phyloP scores from a whole-genome alignment of 2,797 vertebrate genomes.

The Enteromius trimaculatus region DNA sequence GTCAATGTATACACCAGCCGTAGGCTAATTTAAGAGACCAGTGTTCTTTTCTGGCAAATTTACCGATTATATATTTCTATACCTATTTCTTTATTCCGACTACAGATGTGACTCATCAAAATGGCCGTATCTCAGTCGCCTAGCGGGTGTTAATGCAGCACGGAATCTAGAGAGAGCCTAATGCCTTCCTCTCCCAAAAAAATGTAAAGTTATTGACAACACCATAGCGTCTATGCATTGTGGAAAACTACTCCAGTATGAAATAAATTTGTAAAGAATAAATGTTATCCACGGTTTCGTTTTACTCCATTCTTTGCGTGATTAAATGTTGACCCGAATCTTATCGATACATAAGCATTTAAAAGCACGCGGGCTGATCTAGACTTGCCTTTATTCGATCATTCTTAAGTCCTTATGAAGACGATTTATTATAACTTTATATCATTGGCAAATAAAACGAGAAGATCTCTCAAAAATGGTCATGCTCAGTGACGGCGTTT shows the following conservation, averaged over 20 bases:
- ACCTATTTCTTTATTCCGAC: slow-evolving; percentile 22
- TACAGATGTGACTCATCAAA: slow-evolving; percentile 25
- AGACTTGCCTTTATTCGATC: neutral
- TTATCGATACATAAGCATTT: neutral
- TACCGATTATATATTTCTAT: neutral
- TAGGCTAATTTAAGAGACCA: neutral
- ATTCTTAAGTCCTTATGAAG: neutral
- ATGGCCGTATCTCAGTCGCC: neutral
- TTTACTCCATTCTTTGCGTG: neutral
- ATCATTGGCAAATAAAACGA: neutral
- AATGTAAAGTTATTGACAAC: neutral
- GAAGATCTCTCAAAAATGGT: neutral
- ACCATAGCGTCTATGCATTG: no score
- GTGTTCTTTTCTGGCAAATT: neutral
- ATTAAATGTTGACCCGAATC: neutral
- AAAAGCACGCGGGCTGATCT: neutral
- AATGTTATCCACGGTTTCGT: neutral
- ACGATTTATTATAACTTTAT: neutral
- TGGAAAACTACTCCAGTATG: neutral
- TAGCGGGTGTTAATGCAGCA: slow-evolving; percentile 5
- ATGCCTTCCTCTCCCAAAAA: neutral
- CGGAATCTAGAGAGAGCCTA: neutral
- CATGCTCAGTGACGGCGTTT: neutral
- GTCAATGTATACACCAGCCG: neutral
- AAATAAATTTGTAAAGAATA: neutral